Conservation (phyloP, 2,797 vertebrate species). For the Gallinago nigripennis region DNA sequence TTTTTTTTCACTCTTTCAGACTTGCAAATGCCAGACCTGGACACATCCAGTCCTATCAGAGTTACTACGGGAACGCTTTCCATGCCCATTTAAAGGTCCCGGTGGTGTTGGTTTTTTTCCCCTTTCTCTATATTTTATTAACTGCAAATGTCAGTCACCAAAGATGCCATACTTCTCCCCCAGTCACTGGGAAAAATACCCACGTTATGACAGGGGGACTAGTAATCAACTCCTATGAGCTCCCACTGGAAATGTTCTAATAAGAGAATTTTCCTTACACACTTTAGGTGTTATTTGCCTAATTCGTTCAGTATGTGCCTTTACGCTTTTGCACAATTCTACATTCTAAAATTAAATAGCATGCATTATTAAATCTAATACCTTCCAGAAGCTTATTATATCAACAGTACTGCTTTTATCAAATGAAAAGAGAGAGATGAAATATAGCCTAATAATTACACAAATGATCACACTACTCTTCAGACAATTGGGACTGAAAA, state of each 20-base stretch:
- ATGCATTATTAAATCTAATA: constrained; percentile 54
- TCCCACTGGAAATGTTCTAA: not conserved
- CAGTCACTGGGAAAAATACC: not conserved
- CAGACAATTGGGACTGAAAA: not conserved
- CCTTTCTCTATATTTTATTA: not conserved
- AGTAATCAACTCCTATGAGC: not conserved
- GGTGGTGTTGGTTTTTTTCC: not conserved
- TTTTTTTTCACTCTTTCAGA: not conserved
- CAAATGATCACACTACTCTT: not conserved
- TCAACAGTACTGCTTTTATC: constrained; percentile 20
- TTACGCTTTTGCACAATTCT: not conserved
- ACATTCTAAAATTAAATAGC: constrained; percentile 39
- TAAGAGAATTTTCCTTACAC: not conserved
- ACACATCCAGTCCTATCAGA: accelerated
- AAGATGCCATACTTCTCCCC: not conserved
- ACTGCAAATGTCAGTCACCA: not conserved
- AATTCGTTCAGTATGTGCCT: constrained; percentile 2
- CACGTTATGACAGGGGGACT: not conserved
- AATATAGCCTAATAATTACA: constrained; percentile 29
- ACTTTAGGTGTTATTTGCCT: constrained; percentile 18
- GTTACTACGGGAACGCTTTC: not conserved
- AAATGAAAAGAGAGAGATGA: constrained; percentile 9
- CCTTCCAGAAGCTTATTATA: constrained; percentile 11
- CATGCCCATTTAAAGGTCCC: not conserved
- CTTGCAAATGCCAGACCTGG: not conserved